Percentiles rank a stretch among this genome's conserved stretches.
Evolutionary conservation across 2,888 invertebrate genomes (phyloP).

Genomic region (Pollenia griseotomentosa): DNA sequence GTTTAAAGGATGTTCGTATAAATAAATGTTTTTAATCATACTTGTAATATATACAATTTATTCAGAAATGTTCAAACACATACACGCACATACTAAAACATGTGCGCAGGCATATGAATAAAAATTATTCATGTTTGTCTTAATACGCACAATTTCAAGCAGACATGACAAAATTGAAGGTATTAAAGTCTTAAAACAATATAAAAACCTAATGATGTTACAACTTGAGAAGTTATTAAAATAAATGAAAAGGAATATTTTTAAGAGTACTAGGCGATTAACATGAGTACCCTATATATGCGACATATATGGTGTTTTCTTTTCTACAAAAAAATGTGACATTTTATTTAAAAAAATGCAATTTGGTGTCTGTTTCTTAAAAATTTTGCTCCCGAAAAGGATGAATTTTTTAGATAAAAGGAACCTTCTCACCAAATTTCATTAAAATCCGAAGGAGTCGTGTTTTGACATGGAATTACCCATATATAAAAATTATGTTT

Average conservation of each 20-base stretch:
- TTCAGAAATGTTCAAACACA: constrained; percentile 35
- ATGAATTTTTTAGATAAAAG: no score
- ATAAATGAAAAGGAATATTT: background rate
- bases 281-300: background rate
- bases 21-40: constrained; percentile 68
- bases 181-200: constrained; percentile 64
- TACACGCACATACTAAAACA: constrained; percentile 1
- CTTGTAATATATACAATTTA: constrained; percentile 49
- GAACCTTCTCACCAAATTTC: no score
- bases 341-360: no score
- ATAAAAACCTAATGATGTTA: constrained; percentile 46
- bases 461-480: no score
- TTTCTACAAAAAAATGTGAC: no score
- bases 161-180: constrained; percentile 56
- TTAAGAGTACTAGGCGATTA: background rate
- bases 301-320: no score
- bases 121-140: constrained; percentile 36
- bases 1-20: constrained; percentile 46
- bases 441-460: no score
- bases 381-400: no score
- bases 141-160: background rate
- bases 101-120: background rate
- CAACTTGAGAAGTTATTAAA: constrained; percentile 37
- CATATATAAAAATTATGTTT: no score
- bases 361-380: no score